Base-by-base conservation (phyloP, 2,797 vertebrate genomes). In the Agapornis canus region DNA sequence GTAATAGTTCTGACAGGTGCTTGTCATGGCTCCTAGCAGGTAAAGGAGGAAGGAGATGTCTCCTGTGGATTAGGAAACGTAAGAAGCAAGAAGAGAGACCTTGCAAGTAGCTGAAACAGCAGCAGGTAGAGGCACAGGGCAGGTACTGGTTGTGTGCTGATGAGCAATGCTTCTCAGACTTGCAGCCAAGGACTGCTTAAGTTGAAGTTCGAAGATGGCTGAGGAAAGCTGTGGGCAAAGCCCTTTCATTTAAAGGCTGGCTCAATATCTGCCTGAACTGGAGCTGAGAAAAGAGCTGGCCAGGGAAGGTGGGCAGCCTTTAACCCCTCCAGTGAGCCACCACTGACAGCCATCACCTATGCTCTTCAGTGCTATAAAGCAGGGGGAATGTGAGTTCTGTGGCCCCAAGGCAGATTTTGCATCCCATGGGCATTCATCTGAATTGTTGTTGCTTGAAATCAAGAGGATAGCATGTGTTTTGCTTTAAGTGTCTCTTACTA, bases 141-240 rank as follows among this genome's bases (percentile, higher is more conserved):
- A 64, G 51, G 59, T 39, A 47, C 78, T 52, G 63, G 45, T n/a
- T 52, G 66, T 0, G 0, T 32, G 32, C 73, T 73, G 2, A 0
- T 4, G 6, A 76, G 57, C 31, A 3, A 26, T 1, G 1, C 42
- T 51, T 77, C 83, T 40, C 73, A 11, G 9, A 69, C 54, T 25
- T 35, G 2, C 1, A 17, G 66, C 75, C 10, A 12, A 73, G 48
- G 70, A 47, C 57, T 56, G 61, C 82, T 54, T 48, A 13, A 95
- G 49, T 3, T 63, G 39, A 49, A 72, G 59, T 42, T 13, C 42
- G 49, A 84, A 86, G 37, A 0, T 43, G 76, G 60, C 69, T 63
- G 80, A 78, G 63, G 72, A 29, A 71, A 92, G 54, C 54, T 79
- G 31, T 9, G 72, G 57, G 73, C 61, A 75, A 81, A 94, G 42